Evolutionary conservation across 2,888 invertebrate genomes (phyloP), one percentile per base, ranked within the genome.

Genomic region (Torymus auratus): DNA sequence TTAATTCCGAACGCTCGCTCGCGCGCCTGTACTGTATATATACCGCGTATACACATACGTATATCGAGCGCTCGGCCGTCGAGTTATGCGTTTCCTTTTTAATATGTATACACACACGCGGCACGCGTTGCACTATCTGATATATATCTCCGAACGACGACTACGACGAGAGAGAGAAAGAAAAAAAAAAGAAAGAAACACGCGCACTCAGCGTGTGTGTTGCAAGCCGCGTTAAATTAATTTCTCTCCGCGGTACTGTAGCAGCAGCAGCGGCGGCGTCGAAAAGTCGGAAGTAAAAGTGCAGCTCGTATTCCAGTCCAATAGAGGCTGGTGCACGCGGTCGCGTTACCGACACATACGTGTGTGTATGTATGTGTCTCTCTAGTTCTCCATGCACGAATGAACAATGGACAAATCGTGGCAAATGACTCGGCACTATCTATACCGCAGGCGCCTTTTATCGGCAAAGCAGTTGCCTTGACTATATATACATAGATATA

Each of bases 321-420:
- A 70, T 70, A 60, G 41, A 70, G 70, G 14, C 11, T 41, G 14
- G 5, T 12, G 15, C 10, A 11, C 2, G 11, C 15, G n/a, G n/a
- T 12, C 11, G 1, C 23, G 17, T 20, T 53, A 65, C 12, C 15
- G n/a, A 28, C 23, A 10, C 2, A 1, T 1, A 4, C 14, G 3
- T n/a, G 55, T 41, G 23, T 56, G 14, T 60, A 50, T 55, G 20
- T n/a, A 23, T 13, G 23, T 15, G 64, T 4, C 3, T 10, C 41
- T 71, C 23, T 61, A 53, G 13, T 23, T 41, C 52, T 75, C 75
- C 75, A 75, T 67, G 75, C 75, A 61, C 72, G 67, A 72, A 55
- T 72, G 78, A 72, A 78, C 72, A 78, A 78, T 78, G 72, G 71
- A 78, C 78, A 78, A 78, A 78, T 78, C 67, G 61, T 58, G 72